Percentiles rank a stretch among this genome's conserved stretches.
Evolutionary conservation across 1,140 invertebrate species (phyloP).

Genomic region (Rhagoletis pomonella): DNA sequence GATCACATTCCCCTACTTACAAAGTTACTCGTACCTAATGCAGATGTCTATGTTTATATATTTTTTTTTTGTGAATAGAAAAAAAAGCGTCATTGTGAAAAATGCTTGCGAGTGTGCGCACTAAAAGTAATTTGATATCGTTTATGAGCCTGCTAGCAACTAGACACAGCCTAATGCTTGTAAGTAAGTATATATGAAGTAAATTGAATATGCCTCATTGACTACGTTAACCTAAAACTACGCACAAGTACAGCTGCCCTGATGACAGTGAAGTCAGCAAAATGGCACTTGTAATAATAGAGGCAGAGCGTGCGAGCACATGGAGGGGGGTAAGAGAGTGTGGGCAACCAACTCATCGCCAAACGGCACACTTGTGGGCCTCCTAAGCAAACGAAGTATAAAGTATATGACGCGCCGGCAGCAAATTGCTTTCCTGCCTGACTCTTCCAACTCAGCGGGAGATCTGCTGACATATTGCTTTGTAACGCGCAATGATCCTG

Average conservation of each 20-base stretch:
- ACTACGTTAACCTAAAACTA: neutral
- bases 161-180: neutral
- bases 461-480: conserved; percentile 49
- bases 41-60: neutral
- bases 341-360: neutral
- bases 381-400: neutral
- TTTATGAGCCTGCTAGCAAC: neutral
- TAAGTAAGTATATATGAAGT: neutral
- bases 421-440: conserved; percentile 34
- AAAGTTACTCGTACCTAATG: neutral
- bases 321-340: neutral
- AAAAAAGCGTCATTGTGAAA: neutral
- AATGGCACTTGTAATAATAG: conserved; percentile 42
- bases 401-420: neutral
- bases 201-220: conserved; percentile 23
- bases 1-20: conserved; percentile 9
- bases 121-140: conserved; percentile 35
- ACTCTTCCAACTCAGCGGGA: neutral
- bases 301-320: neutral
- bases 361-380: neutral
- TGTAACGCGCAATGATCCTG: conserved; percentile 37
- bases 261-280: neutral
- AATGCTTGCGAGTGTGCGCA: neutral
- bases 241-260: conserved; percentile 19
- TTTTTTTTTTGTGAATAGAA: neutral